These are phyloP conservation scores for Rhimphoctona megacephalus DNA, from an alignment of 2,888 invertebrate genomes.

Conservation along the genomic window DNA sequence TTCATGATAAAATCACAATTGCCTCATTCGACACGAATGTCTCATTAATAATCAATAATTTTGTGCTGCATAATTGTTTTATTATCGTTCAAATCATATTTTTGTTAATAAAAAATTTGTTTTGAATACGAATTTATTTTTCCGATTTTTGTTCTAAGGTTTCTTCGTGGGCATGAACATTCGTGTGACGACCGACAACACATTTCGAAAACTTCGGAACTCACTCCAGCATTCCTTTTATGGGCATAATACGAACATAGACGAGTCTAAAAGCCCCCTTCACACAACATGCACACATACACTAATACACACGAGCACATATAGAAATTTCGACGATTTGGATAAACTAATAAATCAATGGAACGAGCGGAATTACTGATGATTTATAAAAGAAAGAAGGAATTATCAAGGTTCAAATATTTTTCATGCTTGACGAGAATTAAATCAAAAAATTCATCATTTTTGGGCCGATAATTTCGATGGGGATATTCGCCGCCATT, in stretches of 20 bases:
- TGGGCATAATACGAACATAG: constrained; percentile 63
- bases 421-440: not conserved
- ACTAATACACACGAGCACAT: not conserved
- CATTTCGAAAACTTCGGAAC: constrained; percentile 14
- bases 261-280: not conserved
- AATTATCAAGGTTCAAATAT: not conserved
- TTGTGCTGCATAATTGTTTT: not conserved
- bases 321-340: not conserved
- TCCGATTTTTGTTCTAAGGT: not conserved
- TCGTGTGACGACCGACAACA: not conserved
- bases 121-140: not conserved
- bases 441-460: not conserved
- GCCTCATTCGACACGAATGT: not conserved
- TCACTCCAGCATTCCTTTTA: constrained; percentile 60
- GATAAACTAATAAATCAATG: not conserved
- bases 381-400: not conserved
- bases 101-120: not conserved
- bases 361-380: not conserved
- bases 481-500: constrained; percentile 55
- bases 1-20: not conserved
- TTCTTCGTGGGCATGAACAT: not conserved
- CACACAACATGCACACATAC: not conserved
- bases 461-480: constrained; percentile 31
- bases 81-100: not conserved
- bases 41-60: not conserved